phyloP scores from a whole-genome alignment of 2,797 vertebrate species.

The Buphagus erythrorhynchus region DNA sequence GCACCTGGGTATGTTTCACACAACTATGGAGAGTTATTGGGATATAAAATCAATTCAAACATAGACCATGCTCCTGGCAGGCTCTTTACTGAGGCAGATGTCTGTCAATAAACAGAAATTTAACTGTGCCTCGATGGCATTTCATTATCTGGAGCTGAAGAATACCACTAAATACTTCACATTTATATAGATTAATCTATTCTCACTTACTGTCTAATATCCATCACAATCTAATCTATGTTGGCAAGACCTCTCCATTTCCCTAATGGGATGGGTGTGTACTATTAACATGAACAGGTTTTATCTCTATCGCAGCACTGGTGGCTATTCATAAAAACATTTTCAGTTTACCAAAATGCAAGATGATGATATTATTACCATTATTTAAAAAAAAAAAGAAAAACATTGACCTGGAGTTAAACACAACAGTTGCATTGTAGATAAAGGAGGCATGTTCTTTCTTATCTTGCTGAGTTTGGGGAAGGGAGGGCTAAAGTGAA shows the following conservation, averaged over 20 bases:
- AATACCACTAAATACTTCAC: constrained; percentile 29
- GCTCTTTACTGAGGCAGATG: neutral
- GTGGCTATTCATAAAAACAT: neutral
- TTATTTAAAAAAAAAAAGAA: neutral
- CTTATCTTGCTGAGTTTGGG: neutral
- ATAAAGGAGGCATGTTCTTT: neutral
- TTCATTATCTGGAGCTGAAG: constrained; percentile 28
- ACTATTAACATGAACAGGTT: neutral
- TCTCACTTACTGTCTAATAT: neutral
- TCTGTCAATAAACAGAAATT: constrained; percentile 41
- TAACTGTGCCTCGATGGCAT: neutral
- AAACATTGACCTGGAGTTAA: neutral
- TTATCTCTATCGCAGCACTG: neutral
- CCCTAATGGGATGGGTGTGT: neutral
- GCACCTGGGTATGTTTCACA: neutral
- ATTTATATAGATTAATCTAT: constrained; percentile 13
- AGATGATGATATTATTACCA: neutral
- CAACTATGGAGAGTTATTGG: neutral
- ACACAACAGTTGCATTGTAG: neutral
- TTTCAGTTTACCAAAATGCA: neutral
- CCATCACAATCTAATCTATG: neutral
- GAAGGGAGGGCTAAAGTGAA: neutral
- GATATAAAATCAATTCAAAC: constrained; percentile 35
- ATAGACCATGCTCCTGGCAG: constrained; percentile 19
- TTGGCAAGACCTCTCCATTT: neutral